phyloP scores from a whole-genome alignment of 37 sponge, comb jelly and placozoan genomes.

The Bolinopsis microptera region DNA sequence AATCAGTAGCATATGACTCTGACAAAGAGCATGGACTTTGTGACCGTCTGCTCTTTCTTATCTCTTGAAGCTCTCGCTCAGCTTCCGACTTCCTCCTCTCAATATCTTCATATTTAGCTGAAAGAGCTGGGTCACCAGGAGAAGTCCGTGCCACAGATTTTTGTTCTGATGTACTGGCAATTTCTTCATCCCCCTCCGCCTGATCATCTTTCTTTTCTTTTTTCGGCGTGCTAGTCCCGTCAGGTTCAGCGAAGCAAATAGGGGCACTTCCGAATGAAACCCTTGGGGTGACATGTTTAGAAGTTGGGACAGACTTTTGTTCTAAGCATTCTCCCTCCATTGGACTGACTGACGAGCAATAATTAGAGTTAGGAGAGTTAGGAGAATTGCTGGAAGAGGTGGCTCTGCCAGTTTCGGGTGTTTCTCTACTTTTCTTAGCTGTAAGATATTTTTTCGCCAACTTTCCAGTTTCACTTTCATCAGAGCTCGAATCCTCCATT shows the following conservation, averaged over 20 bases:
- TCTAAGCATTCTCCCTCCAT: slow-evolving; percentile 35
- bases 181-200: background rate
- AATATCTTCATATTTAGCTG: slow-evolving; percentile 65
- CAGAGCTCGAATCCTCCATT: slow-evolving; percentile 32
- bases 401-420: background rate
- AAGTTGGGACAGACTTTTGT: slow-evolving; percentile 49
- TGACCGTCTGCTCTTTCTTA: background rate
- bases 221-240: slow-evolving; percentile 20
- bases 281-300: slow-evolving; percentile 47
- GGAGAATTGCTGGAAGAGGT: background rate
- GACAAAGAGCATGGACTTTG: slow-evolving; percentile 28
- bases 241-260: slow-evolving; percentile 31
- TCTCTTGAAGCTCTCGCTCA: slow-evolving; percentile 34
- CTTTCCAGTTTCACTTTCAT: slow-evolving; percentile 63
- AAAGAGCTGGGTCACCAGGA: background rate
- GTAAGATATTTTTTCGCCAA: slow-evolving; percentile 33
- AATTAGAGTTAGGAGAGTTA: background rate
- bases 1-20: slow-evolving; percentile 47
- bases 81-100: slow-evolving; percentile 55
- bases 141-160: background rate
- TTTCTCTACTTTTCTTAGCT: slow-evolving; percentile 6
- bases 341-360: slow-evolving; percentile 54
- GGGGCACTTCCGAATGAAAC: slow-evolving; percentile 49
- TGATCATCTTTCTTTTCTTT: background rate
- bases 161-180: background rate